A percentile compares a stretch with the other conserved stretches of the same genome.
Evolutionary conservation across 1,140 invertebrate species (phyloP).

Genomic region (Bombus fervidus): DNA sequence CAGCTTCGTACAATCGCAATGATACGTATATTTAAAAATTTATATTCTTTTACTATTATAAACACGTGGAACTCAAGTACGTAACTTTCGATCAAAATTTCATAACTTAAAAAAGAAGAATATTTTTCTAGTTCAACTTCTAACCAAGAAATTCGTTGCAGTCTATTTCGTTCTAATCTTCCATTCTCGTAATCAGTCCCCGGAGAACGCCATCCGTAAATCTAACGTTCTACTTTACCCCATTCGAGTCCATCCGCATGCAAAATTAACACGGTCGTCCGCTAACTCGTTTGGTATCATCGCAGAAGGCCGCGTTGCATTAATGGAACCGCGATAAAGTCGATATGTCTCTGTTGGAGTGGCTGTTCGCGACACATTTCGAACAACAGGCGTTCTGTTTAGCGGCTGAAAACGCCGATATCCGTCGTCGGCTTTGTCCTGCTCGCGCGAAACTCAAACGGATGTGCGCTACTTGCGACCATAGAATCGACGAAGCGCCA

Average conservation of each 20-base stretch:
- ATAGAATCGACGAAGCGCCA: conserved; percentile 36
- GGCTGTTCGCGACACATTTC: conserved; percentile 4
- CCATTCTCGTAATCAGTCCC: too few relatives aligned
- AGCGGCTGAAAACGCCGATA: conserved; percentile 67
- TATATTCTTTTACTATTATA: neutral
- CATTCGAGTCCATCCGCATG: neutral
- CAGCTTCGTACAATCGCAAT: too few relatives aligned
- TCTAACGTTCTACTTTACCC: neutral
- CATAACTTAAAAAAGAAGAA: neutral
- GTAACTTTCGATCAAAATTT: neutral
- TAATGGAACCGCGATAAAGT: conserved; percentile 5
- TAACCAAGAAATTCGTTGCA: neutral
- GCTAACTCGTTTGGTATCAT: neutral
- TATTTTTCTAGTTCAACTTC: neutral
- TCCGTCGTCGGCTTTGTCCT: conserved; percentile 60
- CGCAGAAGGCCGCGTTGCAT: neutral
- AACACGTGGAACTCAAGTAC: neutral
- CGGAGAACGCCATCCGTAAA: neutral
- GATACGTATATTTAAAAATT: neutral
- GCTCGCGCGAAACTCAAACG: conserved; percentile 44
- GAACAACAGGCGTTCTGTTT: conserved; percentile 65
- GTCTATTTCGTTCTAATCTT: too few relatives aligned
- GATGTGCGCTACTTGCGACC: conserved; percentile 45
- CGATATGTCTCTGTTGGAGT: neutral
- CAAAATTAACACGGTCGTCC: neutral